Percentiles rank a stretch among this genome's conserved stretches.
Conservation (phyloP, 2,797 vertebrate species). For the Ibycter americanus region DNA sequence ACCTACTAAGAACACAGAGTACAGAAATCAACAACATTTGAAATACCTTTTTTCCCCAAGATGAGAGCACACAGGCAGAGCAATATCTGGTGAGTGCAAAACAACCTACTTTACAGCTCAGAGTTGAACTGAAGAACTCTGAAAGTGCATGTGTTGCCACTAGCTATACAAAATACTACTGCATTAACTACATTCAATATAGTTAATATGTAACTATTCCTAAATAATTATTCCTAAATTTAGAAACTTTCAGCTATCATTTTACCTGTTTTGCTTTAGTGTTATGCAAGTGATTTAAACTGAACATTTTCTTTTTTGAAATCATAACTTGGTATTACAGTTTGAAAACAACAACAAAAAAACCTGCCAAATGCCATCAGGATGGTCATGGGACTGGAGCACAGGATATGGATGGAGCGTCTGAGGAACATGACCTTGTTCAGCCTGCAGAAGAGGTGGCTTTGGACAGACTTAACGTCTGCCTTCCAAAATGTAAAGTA, state of each 20-base stretch:
- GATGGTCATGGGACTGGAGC: neutral
- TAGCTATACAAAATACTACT: neutral
- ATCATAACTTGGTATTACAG: neutral
- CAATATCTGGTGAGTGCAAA: neutral
- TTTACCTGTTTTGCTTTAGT: neutral
- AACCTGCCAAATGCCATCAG: neutral
- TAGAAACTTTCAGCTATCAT: neutral
- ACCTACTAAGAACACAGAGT: constrained; percentile 65
- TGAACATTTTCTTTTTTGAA: neutral
- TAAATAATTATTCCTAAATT: neutral
- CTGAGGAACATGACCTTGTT: neutral
- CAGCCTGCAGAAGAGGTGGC: neutral
- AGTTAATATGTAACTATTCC: neutral
- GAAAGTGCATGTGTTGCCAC: neutral
- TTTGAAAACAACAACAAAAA: neutral
- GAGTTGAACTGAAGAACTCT: neutral
- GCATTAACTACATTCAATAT: neutral
- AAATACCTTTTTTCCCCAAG: neutral
- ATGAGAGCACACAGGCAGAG: neutral
- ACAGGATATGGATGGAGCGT: neutral
- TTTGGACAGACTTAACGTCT: neutral
- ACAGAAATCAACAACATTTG: neutral
- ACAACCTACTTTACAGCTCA: neutral
- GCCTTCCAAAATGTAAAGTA: neutral
- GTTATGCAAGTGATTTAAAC: neutral